Evolutionary conservation across 2,888 invertebrate genomes (phyloP), one percentile per base, ranked within the genome.

Genomic region (Yponomeuta plumbellus): DNA sequence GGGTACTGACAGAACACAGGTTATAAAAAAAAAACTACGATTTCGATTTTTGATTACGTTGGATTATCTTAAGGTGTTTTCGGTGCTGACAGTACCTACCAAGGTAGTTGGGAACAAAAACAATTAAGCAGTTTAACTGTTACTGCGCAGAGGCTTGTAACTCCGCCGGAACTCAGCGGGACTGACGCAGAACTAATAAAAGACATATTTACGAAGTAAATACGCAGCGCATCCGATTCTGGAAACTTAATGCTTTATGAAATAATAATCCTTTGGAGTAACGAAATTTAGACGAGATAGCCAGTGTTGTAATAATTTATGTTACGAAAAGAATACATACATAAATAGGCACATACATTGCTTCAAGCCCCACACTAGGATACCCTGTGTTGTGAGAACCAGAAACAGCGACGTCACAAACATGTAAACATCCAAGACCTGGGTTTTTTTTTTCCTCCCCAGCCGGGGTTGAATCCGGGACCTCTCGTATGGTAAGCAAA

Each of bases 111-210:
- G 44, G 61, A 73, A 73, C 71, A 75, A 76, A 80, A 80, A 78
- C 80, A 79, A 80, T 80, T 79, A 80, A 76, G 73, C 74, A 75
- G 74, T 78, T 75, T 74, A 75, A 77, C 78, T 75, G 70, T 72
- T 69, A 62, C 72, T 71, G 71, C 73, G 72, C 73, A 74, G 72
- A 65, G 22, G 63, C 70, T 69, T 70, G 69, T 72, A 72, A 79
- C 74, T 79, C 75, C 72, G 71, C 73, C 73, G 68, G 66, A 73
- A 75, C 74, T 74, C 76, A 73, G 74, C 75, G 75, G 72, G 62
- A 40, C 23, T 20, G 39, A 62, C 62, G 34, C 34, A 34, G 39
- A 67, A 64, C 52, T n/a, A 1, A 64, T 68, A 66, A 56, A 64
- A n/a, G 34, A 61, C n/a, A 57, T 57, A 58, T 52, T 52, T 52